Percentiles rank a stretch among this genome's conserved stretches.
These are phyloP conservation scores for Amphipoea lucens DNA, from an alignment of 2,888 invertebrate genomes.

Conservation along the genomic window DNA sequence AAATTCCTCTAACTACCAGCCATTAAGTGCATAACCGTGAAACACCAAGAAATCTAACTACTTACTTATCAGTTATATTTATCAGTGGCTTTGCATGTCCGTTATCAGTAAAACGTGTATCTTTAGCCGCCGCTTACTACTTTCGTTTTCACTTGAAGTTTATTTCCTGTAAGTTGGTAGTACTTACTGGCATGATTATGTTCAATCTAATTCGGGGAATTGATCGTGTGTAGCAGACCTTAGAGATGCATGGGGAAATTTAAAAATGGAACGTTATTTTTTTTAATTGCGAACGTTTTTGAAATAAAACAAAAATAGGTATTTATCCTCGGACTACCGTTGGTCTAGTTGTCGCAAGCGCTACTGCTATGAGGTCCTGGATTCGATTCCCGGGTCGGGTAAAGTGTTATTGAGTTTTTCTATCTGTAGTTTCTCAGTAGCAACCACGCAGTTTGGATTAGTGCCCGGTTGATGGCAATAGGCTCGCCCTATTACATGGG, in stretches of 20 bases:
- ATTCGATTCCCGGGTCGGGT: background rate
- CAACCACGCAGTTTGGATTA: background rate
- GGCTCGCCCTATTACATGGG: background rate
- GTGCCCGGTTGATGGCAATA: background rate
- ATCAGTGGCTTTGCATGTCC: constrained; percentile 58
- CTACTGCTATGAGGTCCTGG: background rate
- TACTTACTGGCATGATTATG: constrained; percentile 26
- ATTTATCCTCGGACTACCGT: background rate
- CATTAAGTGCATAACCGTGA: constrained; percentile 34
- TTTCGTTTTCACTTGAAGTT: constrained; percentile 58
- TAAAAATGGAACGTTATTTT: background rate
- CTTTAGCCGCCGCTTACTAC: constrained; percentile 36
- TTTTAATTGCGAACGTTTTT: background rate
- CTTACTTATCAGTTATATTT: constrained; percentile 49
- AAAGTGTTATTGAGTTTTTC: background rate
- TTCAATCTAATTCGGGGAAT: constrained; percentile 10
- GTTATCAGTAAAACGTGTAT: constrained; percentile 52
- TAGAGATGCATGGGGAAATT: background rate
- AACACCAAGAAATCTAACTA: constrained; percentile 38
- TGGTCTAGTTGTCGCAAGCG: background rate
- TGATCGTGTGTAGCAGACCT: constrained; percentile 6
- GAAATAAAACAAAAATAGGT: background rate
- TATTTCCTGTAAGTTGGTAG: constrained; percentile 50
- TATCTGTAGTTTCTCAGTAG: background rate
- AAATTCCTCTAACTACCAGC: background rate